Evolutionary conservation across 2,797 vertebrate genomes (phyloP).

Genomic region (Ctenochaetus hawaiiensis): DNA sequence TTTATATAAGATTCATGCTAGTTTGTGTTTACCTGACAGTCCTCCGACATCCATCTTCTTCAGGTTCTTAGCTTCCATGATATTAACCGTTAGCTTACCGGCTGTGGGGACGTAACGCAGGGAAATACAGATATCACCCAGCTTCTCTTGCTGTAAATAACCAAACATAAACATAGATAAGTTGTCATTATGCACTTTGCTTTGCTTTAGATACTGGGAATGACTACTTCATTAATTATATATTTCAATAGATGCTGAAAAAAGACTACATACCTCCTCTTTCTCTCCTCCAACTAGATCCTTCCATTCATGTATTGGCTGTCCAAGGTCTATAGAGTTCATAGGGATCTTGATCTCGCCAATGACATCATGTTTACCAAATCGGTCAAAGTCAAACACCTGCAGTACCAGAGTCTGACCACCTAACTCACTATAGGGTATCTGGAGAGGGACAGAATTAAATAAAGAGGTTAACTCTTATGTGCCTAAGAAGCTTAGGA

Average conservation of each 20-base stretch:
- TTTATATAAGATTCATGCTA: neutral
- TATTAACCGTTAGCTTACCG: constrained; percentile 90
- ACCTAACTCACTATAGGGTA: constrained; percentile 90
- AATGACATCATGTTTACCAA: constrained; percentile 92
- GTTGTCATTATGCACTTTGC: too few species aligned
- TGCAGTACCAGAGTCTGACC: constrained; percentile 91
- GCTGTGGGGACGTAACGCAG: constrained; percentile 93
- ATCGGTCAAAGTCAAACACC: constrained; percentile 93
- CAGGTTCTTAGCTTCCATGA: constrained; percentile 94
- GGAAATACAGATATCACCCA: constrained; percentile 94
- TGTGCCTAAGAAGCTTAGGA: neutral
- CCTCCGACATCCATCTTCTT: constrained; percentile 95
- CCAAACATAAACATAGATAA: neutral
- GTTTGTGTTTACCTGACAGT: constrained; percentile 86
- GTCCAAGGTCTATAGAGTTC: constrained; percentile 88
- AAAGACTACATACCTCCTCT: constrained; percentile 84
- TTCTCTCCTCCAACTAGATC: constrained; percentile 88
- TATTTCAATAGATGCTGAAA: neutral
- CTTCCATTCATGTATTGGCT: constrained; percentile 88
- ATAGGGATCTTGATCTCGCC: constrained; percentile 91
- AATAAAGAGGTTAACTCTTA: neutral
- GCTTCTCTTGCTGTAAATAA: constrained; percentile 88
- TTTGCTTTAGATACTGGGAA: neutral
- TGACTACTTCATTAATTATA: neutral
- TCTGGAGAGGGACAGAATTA: constrained; percentile 67